Evolutionary conservation across 2,888 invertebrate species (phyloP), one percentile per base, ranked within the genome.

Genomic region (Leptopterna dolabrata): DNA sequence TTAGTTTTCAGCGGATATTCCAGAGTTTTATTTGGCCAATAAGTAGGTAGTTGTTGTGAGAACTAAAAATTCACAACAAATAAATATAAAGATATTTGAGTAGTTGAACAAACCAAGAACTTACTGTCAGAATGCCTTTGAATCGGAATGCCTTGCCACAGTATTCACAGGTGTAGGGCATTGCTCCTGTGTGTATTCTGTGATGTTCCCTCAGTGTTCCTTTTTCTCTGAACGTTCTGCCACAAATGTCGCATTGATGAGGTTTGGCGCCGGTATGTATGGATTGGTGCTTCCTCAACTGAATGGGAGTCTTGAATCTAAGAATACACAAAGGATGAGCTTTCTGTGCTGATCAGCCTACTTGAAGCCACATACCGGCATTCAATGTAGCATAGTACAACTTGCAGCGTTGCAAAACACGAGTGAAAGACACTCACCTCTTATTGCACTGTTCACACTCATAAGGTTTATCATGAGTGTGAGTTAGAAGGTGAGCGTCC

Each of bases 171-270:
- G 91, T 90, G 87, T 90, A 91, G 88, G 91, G 91, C 43, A 91
- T 90, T 41, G 91, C 91, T 36, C 91, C 91, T n/a, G 90, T 91
- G 87, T 91, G 91, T 78, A 91, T 91, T 88, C 91, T 90, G 71
- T 90, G 90, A 86, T 91, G 91, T 76, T 95, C 95, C 81, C 95
- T 94, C 84, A 96, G 91, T 27, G 96, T 95, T 51, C 95, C 95
- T 84, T 95, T 94, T 88, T 96, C 94, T 13, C 96, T 92, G 90
- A 95, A 95, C 78, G 93, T 93, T 89, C 93, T 91, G 0, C 94
- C 94, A 90, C 94, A 94, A 51, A 93, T 93, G 84, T 93, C 93
- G 90, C 94, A 94, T 90, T 93, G 93, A 90, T 94, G 94, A 0
- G 94, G 94, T 90, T 94, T 94, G 2, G 93, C 92, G 0, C 94